Evolutionary conservation across 1,140 invertebrate species (phyloP).

Genomic region (Dreissena polymorpha): DNA sequence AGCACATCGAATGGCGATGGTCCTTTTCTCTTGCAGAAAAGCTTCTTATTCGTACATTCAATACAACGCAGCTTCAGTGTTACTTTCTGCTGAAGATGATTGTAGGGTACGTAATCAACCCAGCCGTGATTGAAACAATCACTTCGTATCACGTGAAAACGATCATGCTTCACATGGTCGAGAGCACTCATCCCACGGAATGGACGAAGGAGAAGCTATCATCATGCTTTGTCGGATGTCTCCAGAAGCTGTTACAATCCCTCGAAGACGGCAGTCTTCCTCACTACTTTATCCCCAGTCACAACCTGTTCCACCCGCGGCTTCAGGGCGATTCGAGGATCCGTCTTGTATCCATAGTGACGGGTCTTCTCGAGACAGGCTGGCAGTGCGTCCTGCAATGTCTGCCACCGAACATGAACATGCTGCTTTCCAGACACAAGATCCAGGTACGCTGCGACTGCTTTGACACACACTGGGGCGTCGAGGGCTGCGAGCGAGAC

Average conservation of each 20-base stretch:
- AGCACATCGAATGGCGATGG: conserved; percentile 51
- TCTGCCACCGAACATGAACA: conserved; percentile 47
- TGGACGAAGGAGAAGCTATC: conserved; percentile 42
- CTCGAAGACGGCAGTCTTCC: conserved; percentile 45
- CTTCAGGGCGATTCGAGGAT: conserved; percentile 46
- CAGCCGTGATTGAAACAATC: conserved; percentile 21
- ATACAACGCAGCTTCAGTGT: conserved; percentile 47
- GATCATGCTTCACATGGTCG: conserved; percentile 46
- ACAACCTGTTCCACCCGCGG: conserved; percentile 38
- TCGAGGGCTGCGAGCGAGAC: conserved; percentile 34
- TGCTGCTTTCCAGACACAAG: conserved; percentile 32
- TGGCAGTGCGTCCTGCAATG: conserved; percentile 47
- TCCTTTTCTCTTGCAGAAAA: conserved; percentile 53
- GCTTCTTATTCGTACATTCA: conserved; percentile 43
- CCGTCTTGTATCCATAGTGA: conserved; percentile 8
- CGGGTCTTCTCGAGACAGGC: conserved; percentile 36
- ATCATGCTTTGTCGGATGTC: conserved; percentile 43
- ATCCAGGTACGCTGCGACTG: conserved; percentile 45
- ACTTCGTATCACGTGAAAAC: conserved; percentile 51
- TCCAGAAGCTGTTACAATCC: conserved; percentile 44
- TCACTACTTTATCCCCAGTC: conserved; percentile 48
- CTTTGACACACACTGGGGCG: conserved; percentile 48
- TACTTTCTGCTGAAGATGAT: conserved; percentile 52
- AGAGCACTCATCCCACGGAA: conserved; percentile 41
- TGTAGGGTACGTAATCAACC: conserved; percentile 33